Percentiles rank a stretch among this genome's conserved stretches.
These are phyloP conservation scores for Eublepharis macularius DNA, from an alignment of 2,113 vertebrate species.

Conservation along the genomic window DNA sequence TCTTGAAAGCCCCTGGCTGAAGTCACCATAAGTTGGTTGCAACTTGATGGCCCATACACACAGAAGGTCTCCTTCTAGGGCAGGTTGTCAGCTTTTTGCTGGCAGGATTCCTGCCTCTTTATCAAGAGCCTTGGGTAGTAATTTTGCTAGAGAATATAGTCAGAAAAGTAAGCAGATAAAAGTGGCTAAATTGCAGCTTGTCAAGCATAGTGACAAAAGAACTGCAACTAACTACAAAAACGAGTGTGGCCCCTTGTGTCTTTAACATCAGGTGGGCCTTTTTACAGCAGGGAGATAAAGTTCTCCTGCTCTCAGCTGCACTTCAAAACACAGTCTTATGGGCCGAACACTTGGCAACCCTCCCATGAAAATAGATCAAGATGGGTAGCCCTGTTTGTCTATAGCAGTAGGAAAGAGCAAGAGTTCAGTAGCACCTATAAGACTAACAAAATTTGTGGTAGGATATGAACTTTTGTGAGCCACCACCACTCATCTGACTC, in stretches of 20 bases:
- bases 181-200: not conserved
- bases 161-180: not conserved
- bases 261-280: not conserved
- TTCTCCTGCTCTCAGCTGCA: not conserved
- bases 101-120: not conserved
- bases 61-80: too few relatives aligned
- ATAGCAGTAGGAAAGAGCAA: too few relatives aligned
- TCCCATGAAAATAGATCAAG: not conserved
- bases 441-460: too few relatives aligned
- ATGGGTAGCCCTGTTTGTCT: too few relatives aligned
- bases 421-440: too few relatives aligned
- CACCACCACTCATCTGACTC: too few relatives aligned
- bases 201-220: not conserved
- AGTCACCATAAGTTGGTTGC: too few relatives aligned
- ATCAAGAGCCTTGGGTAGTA: not conserved
- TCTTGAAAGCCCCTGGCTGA: too few relatives aligned
- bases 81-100: not conserved
- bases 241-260: fast-evolving
- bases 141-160: not conserved
- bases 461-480: too few relatives aligned
- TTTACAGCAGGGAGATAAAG: too few relatives aligned
- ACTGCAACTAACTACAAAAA: not conserved
- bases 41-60: too few relatives aligned
- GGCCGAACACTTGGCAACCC: not conserved
- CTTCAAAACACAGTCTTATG: not conserved